These are phyloP conservation scores for Busseola fusca DNA, from an alignment of 2,888 invertebrate species.

Conservation along the genomic window DNA sequence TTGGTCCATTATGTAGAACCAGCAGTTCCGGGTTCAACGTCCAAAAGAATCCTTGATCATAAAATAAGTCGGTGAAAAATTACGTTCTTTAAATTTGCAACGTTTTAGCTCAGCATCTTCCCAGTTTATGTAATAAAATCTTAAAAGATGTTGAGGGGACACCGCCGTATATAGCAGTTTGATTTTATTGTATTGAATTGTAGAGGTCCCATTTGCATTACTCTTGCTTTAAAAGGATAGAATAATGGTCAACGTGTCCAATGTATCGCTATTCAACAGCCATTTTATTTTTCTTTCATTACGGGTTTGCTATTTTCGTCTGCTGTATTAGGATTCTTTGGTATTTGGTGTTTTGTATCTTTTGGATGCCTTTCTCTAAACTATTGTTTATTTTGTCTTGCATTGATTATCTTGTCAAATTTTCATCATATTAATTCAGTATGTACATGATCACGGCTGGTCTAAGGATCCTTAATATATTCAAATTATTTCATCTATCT, in stretches of 20 bases:
- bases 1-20: conserved; percentile 29
- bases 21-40: conserved; percentile 43
- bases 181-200: conserved; percentile 63
- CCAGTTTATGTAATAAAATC: conserved; percentile 44
- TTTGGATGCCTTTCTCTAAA: conserved; percentile 8
- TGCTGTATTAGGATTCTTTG: conserved; percentile 35
- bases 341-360: conserved; percentile 25
- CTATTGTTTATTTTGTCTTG: background rate
- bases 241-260: conserved; percentile 57
- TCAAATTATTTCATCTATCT: background rate
- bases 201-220: conserved; percentile 51
- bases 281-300: conserved; percentile 51
- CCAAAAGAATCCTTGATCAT: conserved; percentile 8
- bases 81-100: conserved; percentile 10
- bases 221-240: conserved; percentile 56
- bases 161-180: conserved; percentile 44
- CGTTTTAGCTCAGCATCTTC: conserved; percentile 28
- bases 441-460: background rate
- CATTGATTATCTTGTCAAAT: background rate
- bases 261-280: conserved; percentile 46
- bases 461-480: background rate
- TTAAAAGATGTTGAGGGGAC: conserved; percentile 31
- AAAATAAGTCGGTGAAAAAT: conserved; percentile 11
- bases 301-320: conserved; percentile 36
- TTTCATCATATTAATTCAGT: background rate